phyloP scores from a whole-genome alignment of 1,140 invertebrate genomes.

The Steinernema khuongi region DNA sequence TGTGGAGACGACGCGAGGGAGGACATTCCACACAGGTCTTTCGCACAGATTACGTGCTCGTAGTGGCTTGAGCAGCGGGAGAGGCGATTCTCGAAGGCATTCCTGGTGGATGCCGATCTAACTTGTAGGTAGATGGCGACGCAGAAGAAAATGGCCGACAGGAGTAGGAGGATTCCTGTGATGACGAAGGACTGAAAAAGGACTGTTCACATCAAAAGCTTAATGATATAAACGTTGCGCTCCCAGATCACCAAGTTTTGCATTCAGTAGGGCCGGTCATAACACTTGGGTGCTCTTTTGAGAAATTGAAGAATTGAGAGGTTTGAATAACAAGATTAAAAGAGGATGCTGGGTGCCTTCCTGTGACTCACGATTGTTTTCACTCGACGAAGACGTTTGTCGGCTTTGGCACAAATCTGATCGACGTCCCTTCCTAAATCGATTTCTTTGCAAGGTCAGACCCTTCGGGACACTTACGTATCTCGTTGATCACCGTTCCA shows the following conservation, averaged over 20 bases:
- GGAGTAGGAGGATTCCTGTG: neutral
- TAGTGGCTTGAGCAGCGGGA: neutral
- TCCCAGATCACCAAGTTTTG: no score
- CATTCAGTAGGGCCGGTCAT: no score
- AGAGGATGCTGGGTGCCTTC: no score
- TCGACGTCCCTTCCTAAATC: neutral
- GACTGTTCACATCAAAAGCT: neutral
- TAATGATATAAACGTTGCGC: no score
- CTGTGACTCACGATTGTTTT: neutral
- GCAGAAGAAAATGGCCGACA: neutral
- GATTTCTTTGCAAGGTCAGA: neutral
- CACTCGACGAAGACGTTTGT: neutral
- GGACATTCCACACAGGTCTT: neutral
- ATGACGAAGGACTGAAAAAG: neutral
- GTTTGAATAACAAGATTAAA: no score
- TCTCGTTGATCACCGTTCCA: neutral
- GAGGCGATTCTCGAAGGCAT: neutral
- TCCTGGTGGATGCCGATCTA: neutral
- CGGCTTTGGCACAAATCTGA: neutral
- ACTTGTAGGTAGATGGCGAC: neutral
- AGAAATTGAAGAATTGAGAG: neutral
- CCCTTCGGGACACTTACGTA: neutral
- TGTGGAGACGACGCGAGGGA: neutral
- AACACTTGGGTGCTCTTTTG: no score
- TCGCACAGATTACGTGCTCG: neutral